Percentiles rank a stretch among this genome's conserved stretches.
Conservation (phyloP, 2,113 vertebrate species). For the Phylloscopus whistleri region DNA sequence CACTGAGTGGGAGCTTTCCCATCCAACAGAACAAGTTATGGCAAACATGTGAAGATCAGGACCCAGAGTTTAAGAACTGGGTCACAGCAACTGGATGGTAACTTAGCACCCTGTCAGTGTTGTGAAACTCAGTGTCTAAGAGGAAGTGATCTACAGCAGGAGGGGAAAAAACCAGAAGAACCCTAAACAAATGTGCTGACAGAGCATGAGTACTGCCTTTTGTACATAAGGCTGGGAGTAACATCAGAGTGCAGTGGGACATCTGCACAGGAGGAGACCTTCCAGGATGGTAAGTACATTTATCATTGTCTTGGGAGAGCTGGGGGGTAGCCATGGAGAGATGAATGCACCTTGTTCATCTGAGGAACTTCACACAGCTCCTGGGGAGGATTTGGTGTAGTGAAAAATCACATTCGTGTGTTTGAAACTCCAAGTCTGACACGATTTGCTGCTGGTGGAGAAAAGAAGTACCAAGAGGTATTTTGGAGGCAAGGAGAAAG, state of each 20-base stretch:
- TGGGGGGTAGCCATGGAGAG: not conserved
- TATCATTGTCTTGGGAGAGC: not conserved
- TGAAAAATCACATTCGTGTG: not conserved
- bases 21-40: not conserved
- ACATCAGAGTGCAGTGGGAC: not conserved
- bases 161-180: not conserved
- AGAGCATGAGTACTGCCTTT: not conserved
- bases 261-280: not conserved
- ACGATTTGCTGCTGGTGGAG: not conserved
- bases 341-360: not conserved
- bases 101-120: not conserved
- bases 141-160: conserved; percentile 28
- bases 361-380: not conserved
- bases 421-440: not conserved
- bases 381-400: not conserved
- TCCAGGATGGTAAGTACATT: conserved; percentile 27
- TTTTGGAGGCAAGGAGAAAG: not conserved
- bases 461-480: not conserved
- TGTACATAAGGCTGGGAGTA: not conserved
- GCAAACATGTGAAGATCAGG: not conserved
- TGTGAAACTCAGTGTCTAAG: not conserved
- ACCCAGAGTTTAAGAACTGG: not conserved
- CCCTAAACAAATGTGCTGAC: not conserved
- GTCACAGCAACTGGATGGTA: not conserved
- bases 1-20: not conserved